Percentiles rank a stretch among this genome's conserved stretches.
Conservation (phyloP, 2,113 vertebrate species). For the Bostrychus sinensis region DNA sequence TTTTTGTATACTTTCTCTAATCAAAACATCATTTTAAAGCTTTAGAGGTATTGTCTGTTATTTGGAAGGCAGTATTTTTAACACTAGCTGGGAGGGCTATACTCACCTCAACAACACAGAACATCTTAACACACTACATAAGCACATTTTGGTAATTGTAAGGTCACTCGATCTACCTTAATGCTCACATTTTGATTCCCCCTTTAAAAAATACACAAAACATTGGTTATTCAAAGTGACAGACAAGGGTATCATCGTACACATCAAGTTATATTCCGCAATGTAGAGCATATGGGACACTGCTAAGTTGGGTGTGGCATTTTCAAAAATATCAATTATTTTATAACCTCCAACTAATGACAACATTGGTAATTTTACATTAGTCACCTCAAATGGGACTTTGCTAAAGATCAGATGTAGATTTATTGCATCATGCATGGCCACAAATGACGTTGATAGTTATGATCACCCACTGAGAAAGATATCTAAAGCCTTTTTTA, state of each 20-base stretch:
- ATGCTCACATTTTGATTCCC: slow-evolving; percentile 60
- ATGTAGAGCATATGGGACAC: slow-evolving; percentile 35
- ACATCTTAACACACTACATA: slow-evolving; percentile 61
- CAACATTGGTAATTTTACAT: slow-evolving; percentile 32
- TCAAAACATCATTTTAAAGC: slow-evolving; percentile 71
- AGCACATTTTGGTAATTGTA: slow-evolving; percentile 79
- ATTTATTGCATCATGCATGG: slow-evolving; percentile 74
- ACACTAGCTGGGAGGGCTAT: slow-evolving; percentile 51
- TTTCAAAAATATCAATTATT: slow-evolving; percentile 50
- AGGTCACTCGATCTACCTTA: slow-evolving; percentile 74
- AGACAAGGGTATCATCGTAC: slow-evolving; percentile 53
- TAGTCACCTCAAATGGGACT: slow-evolving; percentile 32
- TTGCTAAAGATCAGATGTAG: slow-evolving; percentile 53
- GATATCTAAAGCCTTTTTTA: slow-evolving; percentile 66
- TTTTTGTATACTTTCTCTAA: slow-evolving; percentile 37
- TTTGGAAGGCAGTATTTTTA: slow-evolving; percentile 75
- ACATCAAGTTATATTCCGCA: slow-evolving; percentile 48
- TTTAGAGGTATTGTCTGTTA: slow-evolving; percentile 63
- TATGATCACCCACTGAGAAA: slow-evolving; percentile 52
- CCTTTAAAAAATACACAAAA: slow-evolving; percentile 59
- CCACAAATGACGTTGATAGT: slow-evolving; percentile 53
- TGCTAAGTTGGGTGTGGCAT: slow-evolving; percentile 33
- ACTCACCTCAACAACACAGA: slow-evolving; percentile 52
- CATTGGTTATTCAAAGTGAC: slow-evolving; percentile 55
- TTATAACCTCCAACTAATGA: slow-evolving; percentile 22